phyloP scores from a whole-genome alignment of 2,888 invertebrate species.

The Yponomeuta plumbellus region DNA sequence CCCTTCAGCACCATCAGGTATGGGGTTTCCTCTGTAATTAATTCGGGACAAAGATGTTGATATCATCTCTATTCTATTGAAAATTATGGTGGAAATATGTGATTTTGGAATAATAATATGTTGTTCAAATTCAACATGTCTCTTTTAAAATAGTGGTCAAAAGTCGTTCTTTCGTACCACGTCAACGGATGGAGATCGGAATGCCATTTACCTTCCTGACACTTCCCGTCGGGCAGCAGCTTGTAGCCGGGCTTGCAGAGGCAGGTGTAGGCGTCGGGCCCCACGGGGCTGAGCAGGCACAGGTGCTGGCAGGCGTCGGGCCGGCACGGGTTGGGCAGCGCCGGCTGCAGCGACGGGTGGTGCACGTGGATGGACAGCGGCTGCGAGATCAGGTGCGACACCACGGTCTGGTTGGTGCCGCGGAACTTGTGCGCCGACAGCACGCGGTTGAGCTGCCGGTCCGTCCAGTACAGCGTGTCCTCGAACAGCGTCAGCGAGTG shows the following conservation, averaged over 20 bases:
- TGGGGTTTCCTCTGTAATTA: slow-evolving; percentile 84
- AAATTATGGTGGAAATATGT: no score
- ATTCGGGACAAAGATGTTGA: neutral
- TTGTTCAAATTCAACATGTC: no score
- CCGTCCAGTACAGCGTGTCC: slow-evolving; percentile 97
- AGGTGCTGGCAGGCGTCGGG: slow-evolving; percentile 86
- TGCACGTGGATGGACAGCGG: slow-evolving; percentile 97
- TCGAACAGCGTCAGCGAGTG: slow-evolving; percentile 97
- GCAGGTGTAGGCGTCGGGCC: slow-evolving; percentile 85
- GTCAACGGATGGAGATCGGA: no score
- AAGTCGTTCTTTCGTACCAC: no score
- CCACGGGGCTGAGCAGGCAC: slow-evolving; percentile 90
- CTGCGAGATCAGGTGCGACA: slow-evolving; percentile 95
- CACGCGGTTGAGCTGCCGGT: slow-evolving; percentile 93
- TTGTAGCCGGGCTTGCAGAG: slow-evolving; percentile 94
- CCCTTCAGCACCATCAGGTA: slow-evolving; percentile 94
- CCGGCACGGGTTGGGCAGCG: slow-evolving; percentile 85
- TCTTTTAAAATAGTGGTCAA: no score
- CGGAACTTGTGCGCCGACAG: slow-evolving; percentile 94
- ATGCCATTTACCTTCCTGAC: slow-evolving; percentile 75
- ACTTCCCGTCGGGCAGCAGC: slow-evolving; percentile 80
- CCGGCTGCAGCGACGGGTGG: slow-evolving; percentile 95
- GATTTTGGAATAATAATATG: no score
- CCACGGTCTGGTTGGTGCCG: slow-evolving; percentile 94
- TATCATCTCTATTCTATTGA: no score